These are phyloP conservation scores for Alectura lathami DNA, from an alignment of 2,113 vertebrate species.

Conservation along the genomic window DNA sequence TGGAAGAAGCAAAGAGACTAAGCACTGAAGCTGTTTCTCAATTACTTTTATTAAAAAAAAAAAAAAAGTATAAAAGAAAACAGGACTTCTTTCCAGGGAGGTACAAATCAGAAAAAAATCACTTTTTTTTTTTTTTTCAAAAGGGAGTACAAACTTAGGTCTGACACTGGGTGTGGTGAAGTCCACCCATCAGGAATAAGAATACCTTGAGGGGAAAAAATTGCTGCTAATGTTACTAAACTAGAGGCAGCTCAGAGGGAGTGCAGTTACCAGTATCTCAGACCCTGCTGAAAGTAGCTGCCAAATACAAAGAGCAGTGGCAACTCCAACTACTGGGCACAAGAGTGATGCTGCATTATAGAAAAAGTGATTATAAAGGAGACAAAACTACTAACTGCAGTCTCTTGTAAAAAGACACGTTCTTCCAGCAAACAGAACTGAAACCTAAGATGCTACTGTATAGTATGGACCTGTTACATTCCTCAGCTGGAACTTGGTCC, in stretches of 20 bases:
- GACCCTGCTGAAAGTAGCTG: neutral
- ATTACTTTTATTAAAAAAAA: neutral
- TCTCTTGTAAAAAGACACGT: neutral
- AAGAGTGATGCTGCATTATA: neutral
- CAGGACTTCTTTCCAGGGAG: neutral
- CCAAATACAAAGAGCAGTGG: neutral
- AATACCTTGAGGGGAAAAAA: neutral
- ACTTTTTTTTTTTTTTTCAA: neutral
- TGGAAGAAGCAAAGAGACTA: neutral
- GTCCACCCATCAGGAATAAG: neutral
- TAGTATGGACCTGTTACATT: neutral
- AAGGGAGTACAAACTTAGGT: neutral
- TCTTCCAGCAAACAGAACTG: neutral
- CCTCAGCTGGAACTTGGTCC: conserved; percentile 75
- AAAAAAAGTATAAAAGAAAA: conserved; percentile 64
- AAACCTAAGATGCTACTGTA: neutral
- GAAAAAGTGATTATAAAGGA: neutral
- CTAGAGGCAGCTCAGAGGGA: neutral
- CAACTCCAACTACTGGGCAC: neutral
- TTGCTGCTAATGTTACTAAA: accelerated
- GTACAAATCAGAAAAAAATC: neutral
- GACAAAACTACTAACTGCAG: neutral
- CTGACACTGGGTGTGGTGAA: neutral
- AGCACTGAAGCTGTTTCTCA: neutral
- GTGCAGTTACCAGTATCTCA: neutral